Base-by-base conservation (phyloP, 92 coral and sea anemone genomes). In the Siderastrea radians region DNA sequence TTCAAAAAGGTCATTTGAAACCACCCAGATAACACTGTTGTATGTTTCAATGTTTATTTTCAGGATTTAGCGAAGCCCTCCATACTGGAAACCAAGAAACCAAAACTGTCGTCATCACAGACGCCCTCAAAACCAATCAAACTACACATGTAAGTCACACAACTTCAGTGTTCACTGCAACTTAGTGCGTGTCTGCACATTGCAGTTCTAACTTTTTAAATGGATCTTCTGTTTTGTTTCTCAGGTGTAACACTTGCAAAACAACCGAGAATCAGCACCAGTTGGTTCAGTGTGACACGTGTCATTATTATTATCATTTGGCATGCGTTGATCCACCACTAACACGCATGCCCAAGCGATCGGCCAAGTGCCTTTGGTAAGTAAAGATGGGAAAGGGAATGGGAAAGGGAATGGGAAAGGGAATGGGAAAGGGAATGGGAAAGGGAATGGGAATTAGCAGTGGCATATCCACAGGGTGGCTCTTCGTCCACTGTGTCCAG, bases 301-400 rank as follows among this genome's bases (percentile, higher is more conserved):
- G 99, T 88, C 98, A 94, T 85, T 89, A 95, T 77, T 92, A 89
- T 57, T 98, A 98, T 80, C 99, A 98, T 57, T 67, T 98, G 66
- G 98, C 93, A 10, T 98, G 99, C 84, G 99, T 98, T 52, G 99
- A 98, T 83, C 99, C 99, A 54, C 99, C 99, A 49, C 92, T 98
- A 14, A 91, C 99, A 73, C 93, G 99, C 92, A 98, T 98, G 99
- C 99, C 99, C 60, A 95, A 95, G 89, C 96, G 96, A 80, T 95
- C 99, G 45, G 97, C 96, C 77, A 90, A 83, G 66, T 84, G 98
- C 92, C 86, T 96, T 74, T 98, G 99, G 99, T 98, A 90, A 49
- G 97, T 75, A 49, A 52, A 26, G 16, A 38, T 1, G 17, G 4
- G 50, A 1, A 11, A 55, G 50, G 4, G 79, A 17, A 74, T 15